phyloP scores from a whole-genome alignment of 2,888 invertebrate genomes.

The Pseudococcus jackbeardsleyi region DNA sequence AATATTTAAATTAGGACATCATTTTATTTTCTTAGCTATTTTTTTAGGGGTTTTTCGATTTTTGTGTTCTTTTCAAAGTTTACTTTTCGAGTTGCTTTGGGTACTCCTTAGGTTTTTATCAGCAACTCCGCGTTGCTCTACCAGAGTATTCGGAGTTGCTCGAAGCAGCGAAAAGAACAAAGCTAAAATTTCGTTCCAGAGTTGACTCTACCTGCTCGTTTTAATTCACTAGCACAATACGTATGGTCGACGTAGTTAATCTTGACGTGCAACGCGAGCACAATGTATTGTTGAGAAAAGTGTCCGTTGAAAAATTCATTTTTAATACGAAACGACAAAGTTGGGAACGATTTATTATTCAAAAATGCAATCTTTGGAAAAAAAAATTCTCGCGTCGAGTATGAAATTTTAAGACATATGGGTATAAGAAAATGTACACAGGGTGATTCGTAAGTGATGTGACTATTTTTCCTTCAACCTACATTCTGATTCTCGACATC shows the following conservation, averaged over 20 bases:
- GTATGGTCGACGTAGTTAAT: neutral
- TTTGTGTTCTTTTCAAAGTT: no score
- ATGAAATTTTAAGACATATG: neutral
- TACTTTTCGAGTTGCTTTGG: no score
- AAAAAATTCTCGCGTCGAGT: neutral
- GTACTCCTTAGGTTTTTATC: no score
- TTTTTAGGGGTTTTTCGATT: no score
- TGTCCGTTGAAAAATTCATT: neutral
- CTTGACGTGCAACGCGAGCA: neutral
- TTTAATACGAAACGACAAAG: neutral
- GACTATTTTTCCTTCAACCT: no score
- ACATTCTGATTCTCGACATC: no score
- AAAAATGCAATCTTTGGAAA: neutral
- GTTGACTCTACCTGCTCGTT: neutral
- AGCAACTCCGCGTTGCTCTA: no score
- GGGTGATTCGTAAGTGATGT: neutral
- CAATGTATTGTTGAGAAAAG: neutral
- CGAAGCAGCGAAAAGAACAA: no score
- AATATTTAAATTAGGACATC: no score
- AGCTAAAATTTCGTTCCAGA: neutral
- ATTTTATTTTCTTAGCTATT: no score
- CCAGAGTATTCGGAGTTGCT: no score
- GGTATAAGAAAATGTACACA: neutral
- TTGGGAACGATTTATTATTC: neutral
- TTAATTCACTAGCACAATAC: neutral